Evolutionary conservation across 2,888 invertebrate species (phyloP), one percentile per base, ranked within the genome.

Genomic region (Epsilonema sp.): DNA sequence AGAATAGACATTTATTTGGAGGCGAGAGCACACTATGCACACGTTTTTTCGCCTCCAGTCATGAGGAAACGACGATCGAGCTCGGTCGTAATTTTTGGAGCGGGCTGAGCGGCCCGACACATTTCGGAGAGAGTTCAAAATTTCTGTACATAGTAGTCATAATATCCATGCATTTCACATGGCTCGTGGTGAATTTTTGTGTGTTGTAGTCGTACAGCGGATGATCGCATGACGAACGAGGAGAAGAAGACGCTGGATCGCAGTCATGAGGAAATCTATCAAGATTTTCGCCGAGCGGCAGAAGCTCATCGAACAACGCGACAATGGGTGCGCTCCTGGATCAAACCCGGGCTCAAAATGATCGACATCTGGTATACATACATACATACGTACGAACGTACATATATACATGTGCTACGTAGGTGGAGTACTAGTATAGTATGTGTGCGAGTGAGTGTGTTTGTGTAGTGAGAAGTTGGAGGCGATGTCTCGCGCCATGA

Each of bases 291-390:
- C 50, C 79, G 83, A 57, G 94, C 94, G 21, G 94, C 97, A 11
- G 97, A 99, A 66, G 92, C 89, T 40, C 97, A 97, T 67, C 77
- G 97, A 70, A 87, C 87, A 77, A 90, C 89, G 16, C 74, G 90
- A 45, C 76, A 83, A 63, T 78, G 89, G 63, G 90, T 97, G 66
- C 81, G 81, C 63, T 77, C 79, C 47, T 89, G 80, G 77, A 84
- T 97, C 39, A 89, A 90, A 68, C 90, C 97, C 0, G 97, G 94
- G 47, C 90, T 94, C 89, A 84, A 82, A 0, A 94, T 99, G 92
- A 89, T 92, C 58, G 78, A 94, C 67, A 94, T 97, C 56, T 92
- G 90, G 71, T 72, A 55, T 46, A 53, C 50, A 20, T 26, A 45
- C 16, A 11, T 31, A n/a, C n/a, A n/a, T n/a, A n/a, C n/a, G n/a